Base-by-base conservation (phyloP, 1,140 invertebrate species). In the Marisa cornuarietis region DNA sequence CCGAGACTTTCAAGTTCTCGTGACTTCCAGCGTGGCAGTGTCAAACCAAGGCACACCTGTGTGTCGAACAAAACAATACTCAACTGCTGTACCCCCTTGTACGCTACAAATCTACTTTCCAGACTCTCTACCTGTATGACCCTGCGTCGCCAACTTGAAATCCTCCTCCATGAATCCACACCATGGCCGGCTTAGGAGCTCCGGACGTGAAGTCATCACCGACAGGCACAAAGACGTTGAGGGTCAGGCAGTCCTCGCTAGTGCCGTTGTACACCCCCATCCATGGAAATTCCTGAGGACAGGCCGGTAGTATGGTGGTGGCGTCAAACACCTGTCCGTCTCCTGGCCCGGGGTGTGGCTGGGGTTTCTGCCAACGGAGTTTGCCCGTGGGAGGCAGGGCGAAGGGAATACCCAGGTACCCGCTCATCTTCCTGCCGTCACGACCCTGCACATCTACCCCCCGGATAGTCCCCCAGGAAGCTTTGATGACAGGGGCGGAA, bases 371-470 rank as follows among this genome's bases (percentile, higher is more conserved):
- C 14, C n/a, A 79, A 26, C 78, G 54, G n/a, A 74, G 71, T n/a
- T 79, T 24, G 2, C 78, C 78, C 14, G 65, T 49, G 65, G 78
- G 78, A 52, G 78, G 78, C 62, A 74, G 11, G 51, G 78, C 78
- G 71, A 65, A 79, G 26, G 71, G 78, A 58, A 79, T 79, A 58
- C 78, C 78, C 58, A 79, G 62, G 72, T 66, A 79, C 20, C 51
- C 77, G 71, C 58, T 76, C 62, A 66, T 54, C 62, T 71, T 76
- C n/a, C 72, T 66, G 49, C 73, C 65, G 14, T 49, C 65, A 20
- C 61, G 66, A 18, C 68, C 68, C 49, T 71, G 58, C 24, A 72
- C 51, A 6, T 42, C 26, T n/a, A 79, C 11, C 51, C 77, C 77
- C n/a, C 71, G 68, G 24, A 79, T 24, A 54, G 68, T 54, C 22